Conservation (phyloP, 2,113 vertebrate genomes). For the Columba livia region DNA sequence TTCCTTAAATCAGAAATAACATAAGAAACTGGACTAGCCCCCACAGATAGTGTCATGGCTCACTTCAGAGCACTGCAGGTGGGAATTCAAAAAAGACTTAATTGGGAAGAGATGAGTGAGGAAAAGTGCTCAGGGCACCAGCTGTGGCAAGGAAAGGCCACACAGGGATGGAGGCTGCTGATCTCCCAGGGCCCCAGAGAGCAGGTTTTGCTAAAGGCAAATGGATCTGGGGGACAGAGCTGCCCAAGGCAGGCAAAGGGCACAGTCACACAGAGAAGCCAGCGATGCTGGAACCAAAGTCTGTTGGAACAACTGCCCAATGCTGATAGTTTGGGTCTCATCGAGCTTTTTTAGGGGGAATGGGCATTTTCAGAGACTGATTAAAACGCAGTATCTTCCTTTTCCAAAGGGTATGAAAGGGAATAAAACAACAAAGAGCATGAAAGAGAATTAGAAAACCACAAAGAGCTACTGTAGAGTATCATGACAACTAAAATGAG, state of each 20-base stretch:
- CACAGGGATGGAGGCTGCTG: background rate
- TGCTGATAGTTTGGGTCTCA: background rate
- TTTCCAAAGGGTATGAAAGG: slow-evolving; percentile 18
- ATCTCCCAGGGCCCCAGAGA: background rate
- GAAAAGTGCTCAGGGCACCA: background rate
- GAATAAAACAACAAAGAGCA: slow-evolving; percentile 7
- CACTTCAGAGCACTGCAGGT: background rate
- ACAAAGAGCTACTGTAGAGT: slow-evolving; percentile 51
- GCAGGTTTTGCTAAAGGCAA: background rate
- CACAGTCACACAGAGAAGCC: background rate
- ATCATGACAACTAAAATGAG: background rate
- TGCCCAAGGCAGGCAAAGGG: background rate
- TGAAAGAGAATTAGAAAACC: slow-evolving; percentile 2
- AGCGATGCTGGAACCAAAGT: background rate
- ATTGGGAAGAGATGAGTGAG: background rate
- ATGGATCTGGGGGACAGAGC: background rate
- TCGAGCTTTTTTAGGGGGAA: background rate
- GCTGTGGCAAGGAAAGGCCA: background rate
- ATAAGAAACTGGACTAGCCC: background rate
- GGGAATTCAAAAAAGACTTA: background rate
- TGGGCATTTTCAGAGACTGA: background rate
- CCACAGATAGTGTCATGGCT: background rate
- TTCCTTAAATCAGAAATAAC: slow-evolving; percentile 6
- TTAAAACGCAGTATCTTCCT: background rate
- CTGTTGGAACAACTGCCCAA: background rate